Percentiles rank a stretch among this genome's conserved stretches.
Evolutionary conservation across 1,140 invertebrate genomes (phyloP).

Genomic region (Arctopsyche grandis): DNA sequence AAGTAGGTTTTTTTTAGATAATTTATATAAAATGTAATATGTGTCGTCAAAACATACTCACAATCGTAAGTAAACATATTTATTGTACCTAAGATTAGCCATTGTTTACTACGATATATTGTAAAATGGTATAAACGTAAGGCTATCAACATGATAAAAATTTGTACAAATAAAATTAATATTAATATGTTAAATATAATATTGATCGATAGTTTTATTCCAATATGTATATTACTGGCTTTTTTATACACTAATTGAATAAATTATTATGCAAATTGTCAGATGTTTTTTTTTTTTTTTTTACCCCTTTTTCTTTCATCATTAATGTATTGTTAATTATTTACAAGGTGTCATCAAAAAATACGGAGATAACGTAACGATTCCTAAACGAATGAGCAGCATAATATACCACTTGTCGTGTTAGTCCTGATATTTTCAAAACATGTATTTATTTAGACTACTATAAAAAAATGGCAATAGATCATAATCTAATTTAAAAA

Average conservation of each 20-base stretch:
- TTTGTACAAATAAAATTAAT: conserved; percentile 1
- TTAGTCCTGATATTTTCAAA: no score
- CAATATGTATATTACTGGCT: neutral
- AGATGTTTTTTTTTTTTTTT: neutral
- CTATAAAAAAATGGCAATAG: no score
- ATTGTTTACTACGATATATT: neutral
- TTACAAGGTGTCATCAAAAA: no score
- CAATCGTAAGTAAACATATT: neutral
- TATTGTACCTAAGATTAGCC: neutral
- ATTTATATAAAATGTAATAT: neutral
- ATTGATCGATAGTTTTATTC: neutral
- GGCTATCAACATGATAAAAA: neutral
- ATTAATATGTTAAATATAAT: neutral
- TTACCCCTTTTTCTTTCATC: no score
- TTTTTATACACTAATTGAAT: conserved; percentile 1
- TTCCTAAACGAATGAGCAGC: no score
- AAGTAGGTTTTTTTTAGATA: neutral
- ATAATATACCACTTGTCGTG: no score
- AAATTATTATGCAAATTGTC: neutral
- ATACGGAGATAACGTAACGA: no score
- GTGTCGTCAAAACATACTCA: neutral
- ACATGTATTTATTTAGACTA: no score
- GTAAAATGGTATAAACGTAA: neutral
- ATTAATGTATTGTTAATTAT: no score
- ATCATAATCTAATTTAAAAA: no score